These are phyloP conservation scores for Mormyrus hasselquistii DNA, from an alignment of 2,797 vertebrate species.

Conservation along the genomic window DNA sequence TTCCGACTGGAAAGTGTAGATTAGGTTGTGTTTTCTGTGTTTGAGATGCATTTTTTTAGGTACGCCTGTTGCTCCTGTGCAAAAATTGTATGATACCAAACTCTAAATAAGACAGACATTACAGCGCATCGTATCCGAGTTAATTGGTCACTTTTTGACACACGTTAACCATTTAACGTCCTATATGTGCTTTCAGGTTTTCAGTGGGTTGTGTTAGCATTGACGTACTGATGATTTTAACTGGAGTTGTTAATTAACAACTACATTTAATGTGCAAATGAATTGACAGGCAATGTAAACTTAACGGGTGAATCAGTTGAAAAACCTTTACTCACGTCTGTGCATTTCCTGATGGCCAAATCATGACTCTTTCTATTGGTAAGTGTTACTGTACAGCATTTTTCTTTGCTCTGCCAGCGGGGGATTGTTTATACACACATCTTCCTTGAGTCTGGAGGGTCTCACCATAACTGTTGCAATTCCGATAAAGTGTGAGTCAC, in stretches of 20 bases:
- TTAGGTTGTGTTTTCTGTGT: not conserved
- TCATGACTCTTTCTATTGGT: not conserved
- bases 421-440: not conserved
- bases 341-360: not conserved
- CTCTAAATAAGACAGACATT: not conserved
- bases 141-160: not conserved
- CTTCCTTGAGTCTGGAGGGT: not conserved
- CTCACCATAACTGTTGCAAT: not conserved
- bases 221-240: not conserved
- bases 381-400: not conserved
- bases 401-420: not conserved
- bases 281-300: not conserved
- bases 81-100: not conserved
- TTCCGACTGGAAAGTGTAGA: not conserved
- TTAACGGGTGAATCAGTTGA: not conserved
- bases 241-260: not conserved
- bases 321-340: not conserved
- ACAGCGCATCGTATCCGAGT: not conserved
- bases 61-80: not conserved
- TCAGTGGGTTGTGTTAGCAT: not conserved
- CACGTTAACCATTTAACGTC: not conserved
- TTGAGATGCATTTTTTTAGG: not conserved
- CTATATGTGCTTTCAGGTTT: not conserved
- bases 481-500: conserved; percentile 15
- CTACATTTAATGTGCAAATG: not conserved